phyloP scores from a whole-genome alignment of 30 jellyfish, hydroid and myxozoan species.

The Pelagia noctiluca region DNA sequence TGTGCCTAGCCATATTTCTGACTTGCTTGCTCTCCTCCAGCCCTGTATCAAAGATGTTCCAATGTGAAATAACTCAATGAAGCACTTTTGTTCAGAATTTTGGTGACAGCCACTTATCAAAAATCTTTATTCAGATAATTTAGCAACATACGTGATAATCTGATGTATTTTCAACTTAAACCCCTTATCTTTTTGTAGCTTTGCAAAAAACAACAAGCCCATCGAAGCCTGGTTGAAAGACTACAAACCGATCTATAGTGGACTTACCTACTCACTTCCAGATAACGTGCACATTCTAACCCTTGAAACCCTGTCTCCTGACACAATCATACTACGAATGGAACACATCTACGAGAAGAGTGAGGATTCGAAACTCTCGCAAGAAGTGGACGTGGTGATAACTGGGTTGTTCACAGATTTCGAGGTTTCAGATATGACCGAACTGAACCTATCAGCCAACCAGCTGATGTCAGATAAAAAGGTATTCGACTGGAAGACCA shows the following conservation, averaged over 20 bases:
- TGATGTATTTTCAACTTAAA: too few species aligned
- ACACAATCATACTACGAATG: conserved; percentile 66
- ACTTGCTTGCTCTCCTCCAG: too few species aligned
- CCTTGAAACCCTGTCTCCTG: conserved; percentile 62
- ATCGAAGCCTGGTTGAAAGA: conserved; percentile 56
- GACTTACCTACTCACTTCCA: conserved; percentile 71
- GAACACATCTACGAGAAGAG: conserved; percentile 83
- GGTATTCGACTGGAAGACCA: conserved; percentile 81
- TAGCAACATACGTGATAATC: too few species aligned
- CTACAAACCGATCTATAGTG: conserved; percentile 69
- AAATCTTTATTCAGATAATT: too few species aligned
- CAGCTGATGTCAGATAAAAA: conserved; percentile 80
- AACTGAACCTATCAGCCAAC: conserved; percentile 86
- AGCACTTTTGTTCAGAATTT: too few species aligned
- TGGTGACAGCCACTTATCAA: too few species aligned
- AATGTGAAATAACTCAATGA: too few species aligned
- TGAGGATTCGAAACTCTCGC: conserved; percentile 79
- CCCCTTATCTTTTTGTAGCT: conserved; percentile 62
- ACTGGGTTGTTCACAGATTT: conserved; percentile 77
- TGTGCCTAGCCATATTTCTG: too few species aligned
- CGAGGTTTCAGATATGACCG: conserved; percentile 65
- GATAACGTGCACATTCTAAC: conserved; percentile 87
- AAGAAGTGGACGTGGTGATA: conserved; percentile 55
- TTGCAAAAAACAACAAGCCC: conserved; percentile 69
- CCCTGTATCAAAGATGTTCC: too few species aligned